A percentile compares a stretch with the other conserved stretches of the same genome.
Evolutionary conservation across 35 echinoderm and acorn worm species (phyloP).

Genomic region (Acanthaster planci): DNA sequence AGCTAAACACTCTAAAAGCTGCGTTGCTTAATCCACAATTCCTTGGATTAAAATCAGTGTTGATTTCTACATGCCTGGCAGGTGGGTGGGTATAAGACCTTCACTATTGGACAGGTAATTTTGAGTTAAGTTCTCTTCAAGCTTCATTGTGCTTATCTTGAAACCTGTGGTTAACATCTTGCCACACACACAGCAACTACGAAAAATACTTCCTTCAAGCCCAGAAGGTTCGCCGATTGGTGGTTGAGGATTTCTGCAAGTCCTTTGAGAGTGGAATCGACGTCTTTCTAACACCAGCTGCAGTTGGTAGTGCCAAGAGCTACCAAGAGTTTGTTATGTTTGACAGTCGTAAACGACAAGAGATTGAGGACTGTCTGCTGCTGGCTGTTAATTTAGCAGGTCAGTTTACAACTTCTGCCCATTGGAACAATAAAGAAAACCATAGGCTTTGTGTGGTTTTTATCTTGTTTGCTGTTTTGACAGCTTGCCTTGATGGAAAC

Average conservation of each 20-base stretch:
- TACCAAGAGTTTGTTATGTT: slow-evolving; percentile 40
- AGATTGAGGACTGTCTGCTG: slow-evolving; percentile 60
- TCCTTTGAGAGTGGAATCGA: slow-evolving; percentile 76
- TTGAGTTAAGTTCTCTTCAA: background rate
- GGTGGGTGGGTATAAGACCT: background rate
- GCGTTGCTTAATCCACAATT: no score
- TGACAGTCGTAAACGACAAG: slow-evolving; percentile 50
- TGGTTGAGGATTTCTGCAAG: slow-evolving; percentile 70
- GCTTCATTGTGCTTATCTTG: background rate
- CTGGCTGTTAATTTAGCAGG: slow-evolving; percentile 81
- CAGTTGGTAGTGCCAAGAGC: slow-evolving; percentile 36
- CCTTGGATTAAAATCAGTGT: no score
- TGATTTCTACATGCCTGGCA: background rate
- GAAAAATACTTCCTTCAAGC: slow-evolving; percentile 85
- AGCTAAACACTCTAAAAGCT: no score
- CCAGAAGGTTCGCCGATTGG: slow-evolving; percentile 65
- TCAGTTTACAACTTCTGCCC: slow-evolving; percentile 11
- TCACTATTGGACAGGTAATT: background rate
- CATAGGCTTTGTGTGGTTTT: background rate
- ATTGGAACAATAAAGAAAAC: background rate
- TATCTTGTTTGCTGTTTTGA: background rate
- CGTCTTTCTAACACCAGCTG: slow-evolving; percentile 81
- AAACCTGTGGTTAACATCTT: slow-evolving; percentile 6
- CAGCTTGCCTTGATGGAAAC: background rate
- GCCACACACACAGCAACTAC: slow-evolving; percentile 68